Evolutionary conservation across 1,140 invertebrate genomes (phyloP).

Genomic region (Lysiphlebus fabarum): DNA sequence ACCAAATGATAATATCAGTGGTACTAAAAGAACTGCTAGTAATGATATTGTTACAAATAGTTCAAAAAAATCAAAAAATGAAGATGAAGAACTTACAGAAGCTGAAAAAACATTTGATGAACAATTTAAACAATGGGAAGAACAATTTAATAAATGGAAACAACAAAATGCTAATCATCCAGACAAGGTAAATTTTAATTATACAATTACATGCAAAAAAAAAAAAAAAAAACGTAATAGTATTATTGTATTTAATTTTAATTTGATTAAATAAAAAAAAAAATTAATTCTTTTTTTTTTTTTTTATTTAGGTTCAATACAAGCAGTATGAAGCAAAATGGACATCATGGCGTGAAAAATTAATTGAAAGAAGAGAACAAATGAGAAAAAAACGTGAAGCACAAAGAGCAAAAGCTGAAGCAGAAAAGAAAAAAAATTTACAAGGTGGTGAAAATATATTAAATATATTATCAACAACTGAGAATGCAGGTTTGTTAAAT

Average conservation of each 20-base stretch:
- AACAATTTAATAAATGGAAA: constrained; percentile 81
- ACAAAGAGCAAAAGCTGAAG: constrained; percentile 41
- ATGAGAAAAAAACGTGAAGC: constrained; percentile 69
- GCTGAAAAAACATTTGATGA: constrained; percentile 77
- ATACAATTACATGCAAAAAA: not conserved
- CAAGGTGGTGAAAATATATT: constrained; percentile 52
- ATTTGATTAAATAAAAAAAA: not conserved
- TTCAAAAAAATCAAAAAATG: constrained; percentile 46
- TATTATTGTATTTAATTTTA: not conserved
- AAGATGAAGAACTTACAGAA: constrained; percentile 59
- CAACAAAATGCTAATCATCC: constrained; percentile 81
- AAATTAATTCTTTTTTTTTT: not conserved
- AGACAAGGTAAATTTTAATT: constrained; percentile 62
- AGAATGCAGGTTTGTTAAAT: constrained; percentile 52
- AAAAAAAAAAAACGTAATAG: too few species aligned
- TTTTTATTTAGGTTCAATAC: constrained; percentile 61
- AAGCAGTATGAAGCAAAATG: constrained; percentile 79
- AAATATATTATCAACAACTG: constrained; percentile 49
- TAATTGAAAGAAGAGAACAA: constrained; percentile 73
- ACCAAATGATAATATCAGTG: constrained; percentile 42
- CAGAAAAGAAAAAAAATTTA: constrained; percentile 42
- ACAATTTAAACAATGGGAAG: constrained; percentile 81
- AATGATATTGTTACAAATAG: constrained; percentile 37
- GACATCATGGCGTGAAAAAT: constrained; percentile 72
- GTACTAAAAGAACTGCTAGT: constrained; percentile 35